These are phyloP conservation scores for Adelognathus sp. DNA, from an alignment of 2,888 invertebrate genomes.

Conservation along the genomic window DNA sequence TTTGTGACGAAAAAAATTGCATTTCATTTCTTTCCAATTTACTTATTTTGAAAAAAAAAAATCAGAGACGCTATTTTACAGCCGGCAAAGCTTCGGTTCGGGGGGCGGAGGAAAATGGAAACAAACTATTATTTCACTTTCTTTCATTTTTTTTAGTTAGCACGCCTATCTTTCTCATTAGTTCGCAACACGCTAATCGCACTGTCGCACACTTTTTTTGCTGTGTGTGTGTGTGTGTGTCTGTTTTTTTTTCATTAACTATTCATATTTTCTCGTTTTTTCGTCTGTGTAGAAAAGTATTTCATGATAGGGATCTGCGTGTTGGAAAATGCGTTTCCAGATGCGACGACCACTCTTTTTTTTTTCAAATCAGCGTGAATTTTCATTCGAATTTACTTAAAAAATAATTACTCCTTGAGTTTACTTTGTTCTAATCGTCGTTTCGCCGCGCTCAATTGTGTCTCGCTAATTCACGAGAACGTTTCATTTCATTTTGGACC, in stretches of 20 bases:
- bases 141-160: conserved; percentile 56
- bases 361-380: conserved; percentile 33
- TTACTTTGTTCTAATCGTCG: too few relatives aligned
- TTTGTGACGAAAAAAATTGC: conserved; percentile 35
- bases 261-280: too few relatives aligned
- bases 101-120: conserved; percentile 13
- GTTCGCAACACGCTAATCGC: conserved; percentile 69
- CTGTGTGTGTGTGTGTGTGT: conserved; percentile 34
- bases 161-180: conserved; percentile 76
- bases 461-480: conserved; percentile 26
- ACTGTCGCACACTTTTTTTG: conserved; percentile 55
- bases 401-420: too few relatives aligned
- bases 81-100: conserved; percentile 36
- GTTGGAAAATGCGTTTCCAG: conserved; percentile 34
- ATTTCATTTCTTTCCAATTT: conserved; percentile 25
- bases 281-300: conserved; percentile 28
- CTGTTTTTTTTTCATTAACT: background rate
- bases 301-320: conserved; percentile 35
- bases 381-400: conserved; percentile 50
- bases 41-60: too few relatives aligned
- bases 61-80: conserved; percentile 26
- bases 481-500: conserved; percentile 26
- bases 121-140: conserved; percentile 28
- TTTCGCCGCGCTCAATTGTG: conserved; percentile 45
- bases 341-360: conserved; percentile 31